phyloP scores from a whole-genome alignment of 2,797 vertebrate genomes.

The Delichon dasypus region DNA sequence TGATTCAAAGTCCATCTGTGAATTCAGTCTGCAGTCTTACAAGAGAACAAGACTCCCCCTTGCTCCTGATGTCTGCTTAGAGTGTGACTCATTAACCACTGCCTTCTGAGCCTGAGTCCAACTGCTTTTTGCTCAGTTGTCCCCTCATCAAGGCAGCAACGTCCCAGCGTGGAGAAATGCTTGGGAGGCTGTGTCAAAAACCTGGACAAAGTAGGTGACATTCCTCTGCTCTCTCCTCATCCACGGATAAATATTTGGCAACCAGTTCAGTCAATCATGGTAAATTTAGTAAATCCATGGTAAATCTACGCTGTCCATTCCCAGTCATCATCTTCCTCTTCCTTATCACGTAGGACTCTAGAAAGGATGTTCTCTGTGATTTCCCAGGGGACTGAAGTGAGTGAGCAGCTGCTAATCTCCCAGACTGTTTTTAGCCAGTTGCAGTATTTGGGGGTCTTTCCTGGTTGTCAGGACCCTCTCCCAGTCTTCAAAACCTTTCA shows the following conservation, averaged over 20 bases:
- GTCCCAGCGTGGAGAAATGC: not conserved
- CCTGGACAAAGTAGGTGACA: not conserved
- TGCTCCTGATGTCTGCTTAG: not conserved
- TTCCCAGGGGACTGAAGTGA: conserved; percentile 1
- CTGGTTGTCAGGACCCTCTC: not conserved
- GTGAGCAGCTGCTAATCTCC: conserved; percentile 13
- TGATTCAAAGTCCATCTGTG: not conserved
- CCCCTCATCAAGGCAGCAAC: not conserved
- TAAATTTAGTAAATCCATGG: conserved; percentile 22
- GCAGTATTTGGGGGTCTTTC: not conserved
- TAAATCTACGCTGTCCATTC: not conserved
- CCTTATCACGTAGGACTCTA: not conserved
- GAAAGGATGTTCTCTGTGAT: conserved; percentile 17
- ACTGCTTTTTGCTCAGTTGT: not conserved
- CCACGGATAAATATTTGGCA: not conserved
- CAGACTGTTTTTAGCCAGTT: not conserved
- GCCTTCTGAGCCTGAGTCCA: not conserved
- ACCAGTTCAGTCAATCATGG: not conserved
- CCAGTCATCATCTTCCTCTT: not conserved
- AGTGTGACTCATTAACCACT: not conserved
- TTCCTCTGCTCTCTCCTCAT: not conserved
- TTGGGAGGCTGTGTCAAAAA: not conserved
- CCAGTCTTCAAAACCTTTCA: not conserved
- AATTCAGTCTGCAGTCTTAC: not conserved
- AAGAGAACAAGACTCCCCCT: not conserved